A percentile compares a stretch with the other conserved stretches of the same genome.
These are phyloP conservation scores for Centropyge bicolor DNA, from an alignment of 2,797 vertebrate species.

Conservation along the genomic window DNA sequence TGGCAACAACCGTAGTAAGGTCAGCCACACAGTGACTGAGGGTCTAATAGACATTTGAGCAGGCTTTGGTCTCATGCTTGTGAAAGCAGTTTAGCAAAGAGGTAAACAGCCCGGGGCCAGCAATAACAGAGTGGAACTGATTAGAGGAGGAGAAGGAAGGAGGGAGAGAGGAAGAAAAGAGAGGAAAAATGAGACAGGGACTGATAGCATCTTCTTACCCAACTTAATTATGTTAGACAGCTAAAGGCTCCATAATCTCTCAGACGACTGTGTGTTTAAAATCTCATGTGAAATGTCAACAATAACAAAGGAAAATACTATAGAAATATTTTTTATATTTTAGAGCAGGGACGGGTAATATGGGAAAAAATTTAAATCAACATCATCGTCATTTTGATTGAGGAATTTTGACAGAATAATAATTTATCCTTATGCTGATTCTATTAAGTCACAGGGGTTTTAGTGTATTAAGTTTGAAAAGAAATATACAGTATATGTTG, in stretches of 20 bases:
- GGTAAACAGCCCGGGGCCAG: slow-evolving; percentile 84
- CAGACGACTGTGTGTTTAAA: slow-evolving; percentile 56
- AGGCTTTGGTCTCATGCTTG: slow-evolving; percentile 80
- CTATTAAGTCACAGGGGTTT: not conserved
- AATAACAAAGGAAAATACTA: slow-evolving; percentile 59
- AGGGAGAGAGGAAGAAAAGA: slow-evolving; percentile 54
- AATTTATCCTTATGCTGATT: not conserved
- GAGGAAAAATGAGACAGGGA: slow-evolving; percentile 79
- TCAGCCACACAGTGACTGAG: slow-evolving; percentile 62
- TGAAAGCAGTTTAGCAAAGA: slow-evolving; percentile 83
- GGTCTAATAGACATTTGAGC: slow-evolving; percentile 73
- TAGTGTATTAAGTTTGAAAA: not conserved
- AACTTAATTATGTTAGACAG: slow-evolving; percentile 82
- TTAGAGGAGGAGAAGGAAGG: slow-evolving; percentile 76
- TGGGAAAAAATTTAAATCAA: slow-evolving; percentile 14
- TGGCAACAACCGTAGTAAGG: slow-evolving; percentile 63
- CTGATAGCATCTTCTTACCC: slow-evolving; percentile 85
- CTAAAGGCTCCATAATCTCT: slow-evolving; percentile 65
- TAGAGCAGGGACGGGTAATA: not conserved
- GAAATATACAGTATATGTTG: not conserved
- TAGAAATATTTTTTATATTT: slow-evolving; percentile 47
- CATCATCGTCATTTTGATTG: slow-evolving; percentile 20
- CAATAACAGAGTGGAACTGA: slow-evolving; percentile 86
- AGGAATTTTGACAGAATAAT: slow-evolving; percentile 25
- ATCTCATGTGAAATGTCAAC: slow-evolving; percentile 66